A percentile compares a stretch with the other conserved stretches of the same genome.
These are phyloP conservation scores for Ladona fulva DNA, from an alignment of 1,140 invertebrate genomes.

Conservation along the genomic window DNA sequence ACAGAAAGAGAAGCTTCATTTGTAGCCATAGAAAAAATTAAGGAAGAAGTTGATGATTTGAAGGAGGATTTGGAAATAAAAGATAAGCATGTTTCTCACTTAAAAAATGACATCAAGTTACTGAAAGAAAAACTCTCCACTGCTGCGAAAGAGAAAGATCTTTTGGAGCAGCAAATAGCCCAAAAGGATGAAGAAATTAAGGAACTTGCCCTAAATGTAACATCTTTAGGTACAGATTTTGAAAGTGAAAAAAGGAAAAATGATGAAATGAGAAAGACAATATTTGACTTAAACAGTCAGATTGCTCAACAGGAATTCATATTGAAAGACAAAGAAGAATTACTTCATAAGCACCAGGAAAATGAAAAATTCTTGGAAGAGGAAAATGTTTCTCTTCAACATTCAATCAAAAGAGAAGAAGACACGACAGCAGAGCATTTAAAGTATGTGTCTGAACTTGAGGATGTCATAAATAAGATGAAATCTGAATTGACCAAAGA, in stretches of 20 bases:
- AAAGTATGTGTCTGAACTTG: background rate
- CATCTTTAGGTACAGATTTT: conserved; percentile 27
- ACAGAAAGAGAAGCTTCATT: conserved; percentile 29
- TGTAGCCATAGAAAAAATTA: conserved; percentile 28
- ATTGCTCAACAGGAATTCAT: background rate
- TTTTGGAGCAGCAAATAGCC: background rate
- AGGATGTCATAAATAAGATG: background rate
- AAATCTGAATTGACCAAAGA: background rate
- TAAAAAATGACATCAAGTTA: background rate
- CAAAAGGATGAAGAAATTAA: conserved; percentile 14
- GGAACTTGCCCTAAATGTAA: conserved; percentile 25
- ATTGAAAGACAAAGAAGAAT: background rate
- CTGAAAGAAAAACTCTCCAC: background rate
- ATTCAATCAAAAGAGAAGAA: background rate
- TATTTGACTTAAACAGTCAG: background rate
- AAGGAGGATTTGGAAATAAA: conserved; percentile 26
- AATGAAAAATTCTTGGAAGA: background rate
- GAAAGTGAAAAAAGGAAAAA: conserved; percentile 29
- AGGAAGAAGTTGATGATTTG: conserved; percentile 27
- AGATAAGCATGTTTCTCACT: conserved; percentile 23
- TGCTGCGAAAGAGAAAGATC: background rate
- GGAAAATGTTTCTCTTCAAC: background rate
- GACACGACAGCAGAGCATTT: background rate
- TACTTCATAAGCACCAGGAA: background rate
- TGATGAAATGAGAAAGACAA: background rate